These are phyloP conservation scores for Melipona bicolor DNA, from an alignment of 2,888 invertebrate species.

Conservation along the genomic window DNA sequence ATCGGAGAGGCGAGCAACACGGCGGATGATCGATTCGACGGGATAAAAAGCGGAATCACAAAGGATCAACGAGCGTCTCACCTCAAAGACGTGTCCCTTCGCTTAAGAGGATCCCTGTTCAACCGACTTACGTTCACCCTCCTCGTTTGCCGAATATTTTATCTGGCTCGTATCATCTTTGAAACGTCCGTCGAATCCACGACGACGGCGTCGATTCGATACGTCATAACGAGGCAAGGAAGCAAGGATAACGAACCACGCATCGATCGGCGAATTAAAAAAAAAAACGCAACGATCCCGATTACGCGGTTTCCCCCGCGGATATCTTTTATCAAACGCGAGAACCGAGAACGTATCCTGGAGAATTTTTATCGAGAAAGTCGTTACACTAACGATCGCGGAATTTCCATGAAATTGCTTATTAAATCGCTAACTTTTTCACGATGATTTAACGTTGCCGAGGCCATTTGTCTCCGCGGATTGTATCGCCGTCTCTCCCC, in stretches of 20 bases:
- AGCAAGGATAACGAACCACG: neutral
- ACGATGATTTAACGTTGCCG: constrained; percentile 80
- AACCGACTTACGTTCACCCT: constrained; percentile 46
- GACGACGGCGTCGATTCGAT: neutral
- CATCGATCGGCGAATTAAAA: neutral
- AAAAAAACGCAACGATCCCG: neutral
- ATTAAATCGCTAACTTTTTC: constrained; percentile 82
- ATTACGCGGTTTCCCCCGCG: neutral
- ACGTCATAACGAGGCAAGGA: neutral
- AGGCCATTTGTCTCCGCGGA: constrained; percentile 80
- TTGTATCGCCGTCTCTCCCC: constrained; percentile 74
- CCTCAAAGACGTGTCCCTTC: constrained; percentile 52
- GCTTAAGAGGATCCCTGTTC: constrained; percentile 47
- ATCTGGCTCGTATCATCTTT: constrained; percentile 35
- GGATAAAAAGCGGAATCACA: constrained; percentile 81
- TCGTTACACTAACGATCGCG: constrained; percentile 74
- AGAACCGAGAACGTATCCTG: constrained; percentile 28
- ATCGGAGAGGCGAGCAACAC: constrained; percentile 61
- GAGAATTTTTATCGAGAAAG: constrained; percentile 61
- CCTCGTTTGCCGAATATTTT: constrained; percentile 40
- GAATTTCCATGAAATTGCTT: constrained; percentile 83
- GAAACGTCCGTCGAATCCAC: constrained; percentile 28
- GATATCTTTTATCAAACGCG: constrained; percentile 8
- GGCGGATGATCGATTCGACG: constrained; percentile 81
- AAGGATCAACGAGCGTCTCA: constrained; percentile 78